These are phyloP conservation scores for Myiozetetes cayanensis DNA, from an alignment of 2,113 vertebrate genomes.

Conservation along the genomic window DNA sequence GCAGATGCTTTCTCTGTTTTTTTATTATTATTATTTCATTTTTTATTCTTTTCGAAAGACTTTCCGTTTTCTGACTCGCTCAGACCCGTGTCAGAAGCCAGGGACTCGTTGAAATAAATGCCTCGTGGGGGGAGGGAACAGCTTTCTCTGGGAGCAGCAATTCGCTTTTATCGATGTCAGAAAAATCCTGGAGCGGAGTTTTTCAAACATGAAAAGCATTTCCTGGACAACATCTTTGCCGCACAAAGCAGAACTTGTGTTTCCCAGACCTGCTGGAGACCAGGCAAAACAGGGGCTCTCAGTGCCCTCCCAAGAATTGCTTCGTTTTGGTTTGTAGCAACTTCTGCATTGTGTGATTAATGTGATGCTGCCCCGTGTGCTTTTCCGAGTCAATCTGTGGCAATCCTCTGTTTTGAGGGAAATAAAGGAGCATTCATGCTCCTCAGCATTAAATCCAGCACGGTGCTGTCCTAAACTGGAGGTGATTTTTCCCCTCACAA, in stretches of 20 bases:
- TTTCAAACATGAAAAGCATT: constrained; percentile 71
- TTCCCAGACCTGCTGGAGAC: constrained; percentile 62
- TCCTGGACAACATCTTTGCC: constrained; percentile 68
- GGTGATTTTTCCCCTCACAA: not conserved
- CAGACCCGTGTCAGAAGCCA: not conserved
- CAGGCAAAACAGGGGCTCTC: constrained; percentile 38
- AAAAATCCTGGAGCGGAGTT: constrained; percentile 60
- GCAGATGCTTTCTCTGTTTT: not conserved
- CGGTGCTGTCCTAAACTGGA: not conserved
- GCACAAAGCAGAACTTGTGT: constrained; percentile 69
- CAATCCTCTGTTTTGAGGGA: not conserved
- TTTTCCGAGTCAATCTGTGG: not conserved
- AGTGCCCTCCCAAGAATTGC: not conserved
- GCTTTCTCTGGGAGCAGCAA: constrained; percentile 28
- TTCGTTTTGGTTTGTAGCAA: not conserved
- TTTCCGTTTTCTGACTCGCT: not conserved
- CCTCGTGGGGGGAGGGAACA: not conserved
- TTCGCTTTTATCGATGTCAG: constrained; percentile 53
- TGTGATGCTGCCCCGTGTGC: not conserved
- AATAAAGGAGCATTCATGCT: not conserved
- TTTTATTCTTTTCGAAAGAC: not conserved
- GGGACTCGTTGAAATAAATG: not conserved
- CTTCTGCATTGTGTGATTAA: constrained; percentile 36
- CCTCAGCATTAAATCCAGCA: not conserved
- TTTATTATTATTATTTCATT: not conserved